phyloP scores from a whole-genome alignment of 2,888 invertebrate species.

The Ectemnius cavifrons region DNA sequence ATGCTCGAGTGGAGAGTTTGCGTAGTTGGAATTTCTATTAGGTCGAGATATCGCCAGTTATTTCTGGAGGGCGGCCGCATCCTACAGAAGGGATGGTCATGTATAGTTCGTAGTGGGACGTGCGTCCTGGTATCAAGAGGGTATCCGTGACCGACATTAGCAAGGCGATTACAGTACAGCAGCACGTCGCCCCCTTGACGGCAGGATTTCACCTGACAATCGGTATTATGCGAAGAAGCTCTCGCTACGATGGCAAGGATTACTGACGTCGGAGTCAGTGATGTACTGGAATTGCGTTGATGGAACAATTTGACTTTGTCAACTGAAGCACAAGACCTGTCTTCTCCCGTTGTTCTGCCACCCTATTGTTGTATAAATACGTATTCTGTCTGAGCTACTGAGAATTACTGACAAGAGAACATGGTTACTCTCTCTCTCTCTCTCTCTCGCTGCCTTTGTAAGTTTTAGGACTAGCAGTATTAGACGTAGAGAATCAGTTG shows the following conservation, averaged over 20 bases:
- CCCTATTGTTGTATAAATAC: slow-evolving; percentile 47
- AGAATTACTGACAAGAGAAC: no score
- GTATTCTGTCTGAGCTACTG: slow-evolving; percentile 5
- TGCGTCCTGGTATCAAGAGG: neutral
- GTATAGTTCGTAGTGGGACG: no score
- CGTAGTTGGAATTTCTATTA: no score
- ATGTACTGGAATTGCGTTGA: slow-evolving; percentile 47
- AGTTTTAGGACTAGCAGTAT: no score
- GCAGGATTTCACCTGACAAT: slow-evolving; percentile 43
- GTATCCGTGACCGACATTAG: slow-evolving; percentile 49
- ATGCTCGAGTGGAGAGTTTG: no score
- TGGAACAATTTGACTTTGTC: slow-evolving; percentile 50
- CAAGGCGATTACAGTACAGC: slow-evolving; percentile 43
- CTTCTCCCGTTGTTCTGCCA: slow-evolving; percentile 36
- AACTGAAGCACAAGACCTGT: slow-evolving; percentile 48
- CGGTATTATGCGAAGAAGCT: slow-evolving; percentile 52
- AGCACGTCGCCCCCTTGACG: slow-evolving; percentile 31
- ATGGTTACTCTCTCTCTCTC: no score
- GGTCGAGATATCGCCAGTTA: no score
- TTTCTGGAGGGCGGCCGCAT: no score
- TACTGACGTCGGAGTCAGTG: slow-evolving; percentile 22
- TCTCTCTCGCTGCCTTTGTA: no score
- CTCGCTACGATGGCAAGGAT: slow-evolving; percentile 30
- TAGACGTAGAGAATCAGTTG: no score
- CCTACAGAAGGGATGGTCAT: no score